Base-by-base conservation (phyloP, 1,140 invertebrate genomes). In the Meteorus sp. region DNA sequence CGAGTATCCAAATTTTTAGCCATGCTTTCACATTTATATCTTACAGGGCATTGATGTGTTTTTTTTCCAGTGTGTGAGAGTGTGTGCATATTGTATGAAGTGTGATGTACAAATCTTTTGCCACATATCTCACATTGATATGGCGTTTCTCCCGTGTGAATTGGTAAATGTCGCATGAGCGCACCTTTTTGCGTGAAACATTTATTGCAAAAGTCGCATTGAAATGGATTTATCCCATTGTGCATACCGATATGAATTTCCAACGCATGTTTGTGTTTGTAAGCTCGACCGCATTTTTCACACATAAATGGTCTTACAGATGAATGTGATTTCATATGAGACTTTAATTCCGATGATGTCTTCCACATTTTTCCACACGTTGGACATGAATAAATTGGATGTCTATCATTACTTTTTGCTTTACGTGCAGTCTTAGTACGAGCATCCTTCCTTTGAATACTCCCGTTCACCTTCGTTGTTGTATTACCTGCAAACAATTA, bases 171-270 rank as follows among this genome's bases (percentile, higher is more conserved):
- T 65, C 87, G 80, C 64, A 83, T 81, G 20, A 89, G 71, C 2
- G 85, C 85, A 2, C 82, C 83, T 73, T 89, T 89, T 55, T 88
- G 87, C 1, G 86, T 87, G 65, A 90, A 90, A 59, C 83, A 81
- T 73, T 93, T 93, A n/a, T 86, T 85, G 72, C 91, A 93, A 69
- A 86, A 84, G 52, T 82, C 81, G 74, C 90, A 92, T 51, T 85
- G 82, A 79, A 88, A 91, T 37, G 85, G 84, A 71, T 86, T 86
- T 35, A 89, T 86, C 60, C 85, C 86, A 68, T 84, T 84, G 64
- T 89, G 87, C 75, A 88, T 82, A 6, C 82, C 85, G 41, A 88
- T 77, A 63, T 89, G 86, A 61, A 87, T 82, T 61, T 87, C 82
- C 58, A 86, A 82, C 8, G 85, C 85, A 31, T 81, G 76, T 68